These are phyloP conservation scores for Apis laboriosa DNA, from an alignment of 1,140 invertebrate genomes.

Conservation along the genomic window DNA sequence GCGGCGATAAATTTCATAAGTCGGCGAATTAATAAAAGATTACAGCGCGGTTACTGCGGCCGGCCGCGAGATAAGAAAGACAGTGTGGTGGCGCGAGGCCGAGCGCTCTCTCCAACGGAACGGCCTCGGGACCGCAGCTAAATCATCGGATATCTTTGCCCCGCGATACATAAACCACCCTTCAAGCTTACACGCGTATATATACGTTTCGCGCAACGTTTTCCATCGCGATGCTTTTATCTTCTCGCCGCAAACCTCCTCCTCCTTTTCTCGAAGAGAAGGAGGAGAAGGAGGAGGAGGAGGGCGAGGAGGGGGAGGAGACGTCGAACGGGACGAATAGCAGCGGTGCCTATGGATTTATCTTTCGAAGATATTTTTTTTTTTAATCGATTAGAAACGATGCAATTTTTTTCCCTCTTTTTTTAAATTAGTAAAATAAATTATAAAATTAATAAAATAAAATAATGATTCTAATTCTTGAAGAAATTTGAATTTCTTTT, in stretches of 20 bases:
- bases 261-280: too few relatives aligned
- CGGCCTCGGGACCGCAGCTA: slow-evolving; percentile 75
- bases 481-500: too few relatives aligned
- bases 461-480: too few relatives aligned
- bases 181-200: slow-evolving; percentile 74
- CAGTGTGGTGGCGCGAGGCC: slow-evolving; percentile 38
- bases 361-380: too few relatives aligned
- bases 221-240: slow-evolving; percentile 39
- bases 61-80: slow-evolving; percentile 76
- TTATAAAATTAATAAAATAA: too few relatives aligned
- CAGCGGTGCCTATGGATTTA: slow-evolving; percentile 36
- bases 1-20: slow-evolving; percentile 81
- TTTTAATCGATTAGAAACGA: too few relatives aligned
- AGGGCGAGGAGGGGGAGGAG: too few relatives aligned
- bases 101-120: slow-evolving; percentile 59
- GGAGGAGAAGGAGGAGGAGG: too few relatives aligned
- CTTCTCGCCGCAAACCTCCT: slow-evolving; percentile 50
- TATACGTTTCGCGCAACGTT: slow-evolving; percentile 63
- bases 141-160: slow-evolving; percentile 81
- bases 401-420: too few relatives aligned
- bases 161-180: slow-evolving; percentile 81
- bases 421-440: too few relatives aligned
- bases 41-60: slow-evolving; percentile 78
- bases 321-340: not conserved
- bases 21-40: slow-evolving; percentile 82